Conservation (phyloP, 2,888 invertebrate species). For the Aromia moschata region DNA sequence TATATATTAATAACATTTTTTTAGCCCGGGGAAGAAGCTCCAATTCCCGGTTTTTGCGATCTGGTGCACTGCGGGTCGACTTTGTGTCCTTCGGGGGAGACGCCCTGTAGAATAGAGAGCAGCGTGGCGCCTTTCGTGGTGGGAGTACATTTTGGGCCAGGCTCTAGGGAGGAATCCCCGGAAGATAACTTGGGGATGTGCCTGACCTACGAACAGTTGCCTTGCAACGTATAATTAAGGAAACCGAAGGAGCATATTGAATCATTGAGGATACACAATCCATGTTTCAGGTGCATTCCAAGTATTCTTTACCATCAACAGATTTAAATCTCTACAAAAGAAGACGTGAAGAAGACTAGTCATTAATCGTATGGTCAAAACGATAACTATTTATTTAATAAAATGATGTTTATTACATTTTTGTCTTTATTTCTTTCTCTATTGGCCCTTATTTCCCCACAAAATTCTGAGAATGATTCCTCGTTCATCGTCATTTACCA, state of each 20-base stretch:
- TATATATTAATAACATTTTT: constrained; percentile 36
- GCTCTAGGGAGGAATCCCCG: constrained; percentile 70
- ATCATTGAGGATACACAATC: no score
- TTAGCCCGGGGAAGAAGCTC: constrained; percentile 68
- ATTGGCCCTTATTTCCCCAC: no score
- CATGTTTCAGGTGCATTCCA: no score
- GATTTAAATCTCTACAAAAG: no score
- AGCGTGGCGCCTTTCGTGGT: constrained; percentile 81
- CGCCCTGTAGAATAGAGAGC: constrained; percentile 75
- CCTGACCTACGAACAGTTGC: constrained; percentile 75
- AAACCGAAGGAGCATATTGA: background rate
- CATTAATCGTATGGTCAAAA: no score
- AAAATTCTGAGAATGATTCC: no score
- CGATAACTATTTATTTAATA: no score
- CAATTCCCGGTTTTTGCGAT: constrained; percentile 72
- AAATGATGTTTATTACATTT: no score
- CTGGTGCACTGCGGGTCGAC: constrained; percentile 81
- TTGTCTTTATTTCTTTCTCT: no score
- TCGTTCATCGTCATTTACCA: no score
- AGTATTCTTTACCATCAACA: no score
- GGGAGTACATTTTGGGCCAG: constrained; percentile 80
- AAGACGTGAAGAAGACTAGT: no score
- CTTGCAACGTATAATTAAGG: constrained; percentile 63
- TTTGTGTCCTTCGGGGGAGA: constrained; percentile 70
- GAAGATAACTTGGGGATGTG: constrained; percentile 88